Percentiles rank a stretch among this genome's conserved stretches.
Conservation (phyloP, 2,113 vertebrate species). For the Acanthochromis polyacanthus region DNA sequence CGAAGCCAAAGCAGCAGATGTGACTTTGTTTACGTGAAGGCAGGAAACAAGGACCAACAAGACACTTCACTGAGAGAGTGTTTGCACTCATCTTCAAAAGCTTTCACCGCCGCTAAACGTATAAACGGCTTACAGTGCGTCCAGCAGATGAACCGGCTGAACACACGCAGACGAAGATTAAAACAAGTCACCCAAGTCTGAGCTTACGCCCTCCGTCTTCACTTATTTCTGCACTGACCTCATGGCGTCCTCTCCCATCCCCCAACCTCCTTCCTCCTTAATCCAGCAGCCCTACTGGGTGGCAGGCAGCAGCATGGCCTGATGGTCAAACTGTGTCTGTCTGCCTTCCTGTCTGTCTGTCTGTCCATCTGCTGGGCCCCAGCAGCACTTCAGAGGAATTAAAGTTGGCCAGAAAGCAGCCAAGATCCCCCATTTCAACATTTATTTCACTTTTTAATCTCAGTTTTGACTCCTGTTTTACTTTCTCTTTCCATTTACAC, state of each 20-base stretch:
- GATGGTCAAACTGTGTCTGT: slow-evolving; percentile 68
- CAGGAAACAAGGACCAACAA: slow-evolving; percentile 15
- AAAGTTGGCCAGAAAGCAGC: slow-evolving; percentile 39
- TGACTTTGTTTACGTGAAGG: slow-evolving; percentile 50
- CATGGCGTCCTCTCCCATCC: slow-evolving; percentile 52
- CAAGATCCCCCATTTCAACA: slow-evolving; percentile 6
- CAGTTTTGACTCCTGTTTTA: slow-evolving; percentile 8
- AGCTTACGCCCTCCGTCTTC: slow-evolving; percentile 59
- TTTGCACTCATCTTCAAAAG: slow-evolving; percentile 65
- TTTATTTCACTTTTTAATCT: slow-evolving; percentile 19
- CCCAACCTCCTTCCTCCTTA: slow-evolving; percentile 65
- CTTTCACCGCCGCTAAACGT: slow-evolving; percentile 42
- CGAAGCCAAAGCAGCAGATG: slow-evolving; percentile 52
- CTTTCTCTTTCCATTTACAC: slow-evolving; percentile 55
- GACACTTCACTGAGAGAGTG: slow-evolving; percentile 32
- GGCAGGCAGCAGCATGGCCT: slow-evolving; percentile 59
- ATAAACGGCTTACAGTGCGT: slow-evolving; percentile 60
- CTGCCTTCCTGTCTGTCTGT: slow-evolving; percentile 70
- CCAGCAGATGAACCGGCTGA: slow-evolving; percentile 43
- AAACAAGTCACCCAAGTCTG: slow-evolving; percentile 62
- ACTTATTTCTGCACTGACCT: slow-evolving; percentile 73
- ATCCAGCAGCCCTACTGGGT: slow-evolving; percentile 70
- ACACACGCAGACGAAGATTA: slow-evolving; percentile 63
- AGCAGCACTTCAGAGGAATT: slow-evolving; percentile 52
- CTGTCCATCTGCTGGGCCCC: slow-evolving; percentile 67